Evolutionary conservation across 37 sponge, comb jelly and placozoan genomes (phyloP), one percentile per base, ranked within the genome.

Genomic region (Theonella swinhoei): DNA sequence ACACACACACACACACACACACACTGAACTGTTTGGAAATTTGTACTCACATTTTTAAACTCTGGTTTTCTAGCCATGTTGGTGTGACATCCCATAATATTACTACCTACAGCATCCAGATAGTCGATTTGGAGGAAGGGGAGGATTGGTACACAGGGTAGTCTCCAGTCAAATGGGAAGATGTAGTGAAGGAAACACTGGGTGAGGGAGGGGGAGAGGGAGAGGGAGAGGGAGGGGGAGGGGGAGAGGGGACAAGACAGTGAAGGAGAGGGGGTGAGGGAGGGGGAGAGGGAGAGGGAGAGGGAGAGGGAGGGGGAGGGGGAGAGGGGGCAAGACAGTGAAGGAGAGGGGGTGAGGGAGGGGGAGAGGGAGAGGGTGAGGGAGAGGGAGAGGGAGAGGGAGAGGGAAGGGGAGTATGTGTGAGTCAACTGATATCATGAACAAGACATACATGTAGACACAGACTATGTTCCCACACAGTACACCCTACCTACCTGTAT

Each of bases 141-240:
- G 25, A 89, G 79, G 25, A 83, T 83, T 30, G 89, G 84, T 2
- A 83, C 84, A 17, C 58, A 26, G 5, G 88, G 39, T 42, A 75
- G 69, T 28, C 89, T 74, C 85, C 85, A 92, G 58, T 86, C 85
- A 64, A 92, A 77, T 0, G 92, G 92, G 23, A 65, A 77, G 38
- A 92, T 84, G 72, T 80, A 92, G 36, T 39, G 39, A 54, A 92
- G 85, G 30, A 92, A 75, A 42, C 88, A 92, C 88, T 92, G 77
- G 32, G 76, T 41, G 24, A 40, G 54, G 47, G 0, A 4, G 60
- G 22, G 68, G 29, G 40, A 14, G 77, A 5, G 76, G 33, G 85
- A 62, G 76, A 84, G 76, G 33, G 85, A 64, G 76, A 75, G 85
- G 63, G 76, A 75, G 76, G 76, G 85, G 33, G 85, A 31, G 39